A percentile compares a stretch with the other conserved stretches of the same genome.
Conservation (phyloP, 1,140 invertebrate species). For the Pristionchus pacificus region DNA sequence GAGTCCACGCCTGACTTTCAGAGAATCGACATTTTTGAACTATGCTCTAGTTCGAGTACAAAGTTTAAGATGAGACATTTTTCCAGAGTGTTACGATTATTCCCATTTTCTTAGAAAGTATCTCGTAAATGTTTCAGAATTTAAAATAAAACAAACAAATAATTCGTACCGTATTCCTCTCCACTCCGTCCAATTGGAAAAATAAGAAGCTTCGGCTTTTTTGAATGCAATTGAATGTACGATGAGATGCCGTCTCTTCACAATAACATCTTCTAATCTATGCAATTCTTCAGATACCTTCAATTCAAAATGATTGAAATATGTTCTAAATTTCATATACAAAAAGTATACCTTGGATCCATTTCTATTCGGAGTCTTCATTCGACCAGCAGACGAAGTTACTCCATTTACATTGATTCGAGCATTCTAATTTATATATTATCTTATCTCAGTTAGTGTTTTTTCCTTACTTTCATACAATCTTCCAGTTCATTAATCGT, state of each 20-base stretch:
- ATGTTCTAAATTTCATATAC: background rate
- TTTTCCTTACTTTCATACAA: background rate
- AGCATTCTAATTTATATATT: slow-evolving; percentile 6
- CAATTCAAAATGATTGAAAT: background rate
- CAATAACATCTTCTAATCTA: background rate
- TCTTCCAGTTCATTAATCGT: slow-evolving; percentile 11
- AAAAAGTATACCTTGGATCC: background rate
- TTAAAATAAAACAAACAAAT: no score
- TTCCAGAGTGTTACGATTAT: no score
- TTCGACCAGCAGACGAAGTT: slow-evolving; percentile 4
- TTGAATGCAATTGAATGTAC: background rate
- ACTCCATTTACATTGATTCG: slow-evolving; percentile 23
- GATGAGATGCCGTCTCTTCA: background rate
- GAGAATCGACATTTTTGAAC: no score
- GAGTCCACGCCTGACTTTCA: no score
- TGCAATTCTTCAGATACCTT: background rate
- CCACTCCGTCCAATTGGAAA: background rate
- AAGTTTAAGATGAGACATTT: no score
- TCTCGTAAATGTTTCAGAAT: no score
- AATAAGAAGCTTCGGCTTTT: background rate
- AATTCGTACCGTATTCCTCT: background rate
- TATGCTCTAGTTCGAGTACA: no score
- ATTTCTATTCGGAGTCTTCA: background rate
- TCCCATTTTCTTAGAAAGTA: no score
- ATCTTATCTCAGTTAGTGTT: background rate